Evolutionary conservation across 1,140 invertebrate genomes (phyloP).

Genomic region (Drosophila equinoxialis): DNA sequence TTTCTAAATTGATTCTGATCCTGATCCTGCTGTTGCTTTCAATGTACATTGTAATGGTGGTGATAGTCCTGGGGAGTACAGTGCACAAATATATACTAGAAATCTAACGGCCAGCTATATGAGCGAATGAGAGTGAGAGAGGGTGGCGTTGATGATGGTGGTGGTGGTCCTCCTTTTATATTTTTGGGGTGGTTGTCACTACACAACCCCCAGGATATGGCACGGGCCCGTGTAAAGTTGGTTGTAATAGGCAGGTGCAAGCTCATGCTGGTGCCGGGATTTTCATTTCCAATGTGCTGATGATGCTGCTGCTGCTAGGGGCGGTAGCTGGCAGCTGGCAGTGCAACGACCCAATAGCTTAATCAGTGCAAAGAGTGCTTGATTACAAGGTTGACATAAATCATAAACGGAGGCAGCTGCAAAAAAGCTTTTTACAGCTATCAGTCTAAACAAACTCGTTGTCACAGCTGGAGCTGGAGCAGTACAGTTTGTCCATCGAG

Average conservation of each 20-base stretch:
- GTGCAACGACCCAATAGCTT: slow-evolving; percentile 70
- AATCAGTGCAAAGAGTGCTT: slow-evolving; percentile 51
- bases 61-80: slow-evolving; percentile 52
- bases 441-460: slow-evolving; percentile 39
- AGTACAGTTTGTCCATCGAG: slow-evolving; percentile 25
- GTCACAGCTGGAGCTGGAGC: slow-evolving; percentile 37
- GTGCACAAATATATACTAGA: slow-evolving; percentile 69
- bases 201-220: slow-evolving; percentile 74
- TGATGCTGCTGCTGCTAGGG: slow-evolving; percentile 51
- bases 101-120: slow-evolving; percentile 63
- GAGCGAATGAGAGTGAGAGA: slow-evolving; percentile 13
- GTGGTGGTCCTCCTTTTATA: slow-evolving; percentile 40
- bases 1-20: slow-evolving; percentile 60
- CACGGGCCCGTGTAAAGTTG: slow-evolving; percentile 74
- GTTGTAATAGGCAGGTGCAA: slow-evolving; percentile 77
- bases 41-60: neutral
- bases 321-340: slow-evolving; percentile 43
- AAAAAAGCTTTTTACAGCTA: slow-evolving; percentile 53
- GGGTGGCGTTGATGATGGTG: slow-evolving; percentile 50
- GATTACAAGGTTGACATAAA: slow-evolving; percentile 79
- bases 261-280: slow-evolving; percentile 65
- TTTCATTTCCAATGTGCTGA: slow-evolving; percentile 19
- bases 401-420: slow-evolving; percentile 63
- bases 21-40: slow-evolving; percentile 27
- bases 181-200: slow-evolving; percentile 62